These are phyloP conservation scores for Paramormyrops kingsleyae DNA, from an alignment of 2,113 vertebrate genomes.

Conservation along the genomic window DNA sequence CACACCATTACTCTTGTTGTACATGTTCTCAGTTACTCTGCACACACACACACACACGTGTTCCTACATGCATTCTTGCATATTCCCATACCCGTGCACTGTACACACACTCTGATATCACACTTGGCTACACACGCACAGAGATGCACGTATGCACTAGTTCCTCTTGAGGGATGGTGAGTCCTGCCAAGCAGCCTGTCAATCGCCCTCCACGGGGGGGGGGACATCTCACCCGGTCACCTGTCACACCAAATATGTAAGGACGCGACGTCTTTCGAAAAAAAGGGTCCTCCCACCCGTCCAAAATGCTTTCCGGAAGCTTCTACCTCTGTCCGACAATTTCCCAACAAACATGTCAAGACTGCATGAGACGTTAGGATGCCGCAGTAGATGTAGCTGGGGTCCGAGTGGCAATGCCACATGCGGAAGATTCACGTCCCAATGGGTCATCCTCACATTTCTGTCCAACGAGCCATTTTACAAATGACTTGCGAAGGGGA, in stretches of 20 bases:
- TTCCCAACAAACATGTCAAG: constrained; percentile 87
- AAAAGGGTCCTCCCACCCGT: constrained; percentile 92
- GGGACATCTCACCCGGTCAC: constrained; percentile 77
- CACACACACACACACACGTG: constrained; percentile 50
- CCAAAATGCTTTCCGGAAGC: constrained; percentile 96
- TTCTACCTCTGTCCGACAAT: constrained; percentile 98
- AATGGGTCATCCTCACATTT: constrained; percentile 78
- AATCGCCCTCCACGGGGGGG: constrained; percentile 78
- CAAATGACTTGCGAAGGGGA: constrained; percentile 74
- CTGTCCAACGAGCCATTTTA: constrained; percentile 80
- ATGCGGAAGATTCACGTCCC: constrained; percentile 77
- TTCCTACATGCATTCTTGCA: constrained; percentile 60
- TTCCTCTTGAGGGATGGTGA: constrained; percentile 70
- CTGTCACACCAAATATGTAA: constrained; percentile 95
- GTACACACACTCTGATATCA: constrained; percentile 57
- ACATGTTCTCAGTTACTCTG: constrained; percentile 48
- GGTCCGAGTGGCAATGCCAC: constrained; percentile 72
- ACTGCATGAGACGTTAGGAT: constrained; percentile 89
- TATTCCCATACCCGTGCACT: constrained; percentile 58
- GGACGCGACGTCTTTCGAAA: constrained; percentile 80
- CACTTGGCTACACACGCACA: constrained; percentile 68
- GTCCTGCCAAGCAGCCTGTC: constrained; percentile 86
- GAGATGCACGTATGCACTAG: constrained; percentile 69
- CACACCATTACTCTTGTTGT: neutral
- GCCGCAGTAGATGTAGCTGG: constrained; percentile 81